A percentile compares a stretch with the other conserved stretches of the same genome.
Evolutionary conservation across 2,888 invertebrate genomes (phyloP).

Genomic region (Cryptocheilus praepositus): DNA sequence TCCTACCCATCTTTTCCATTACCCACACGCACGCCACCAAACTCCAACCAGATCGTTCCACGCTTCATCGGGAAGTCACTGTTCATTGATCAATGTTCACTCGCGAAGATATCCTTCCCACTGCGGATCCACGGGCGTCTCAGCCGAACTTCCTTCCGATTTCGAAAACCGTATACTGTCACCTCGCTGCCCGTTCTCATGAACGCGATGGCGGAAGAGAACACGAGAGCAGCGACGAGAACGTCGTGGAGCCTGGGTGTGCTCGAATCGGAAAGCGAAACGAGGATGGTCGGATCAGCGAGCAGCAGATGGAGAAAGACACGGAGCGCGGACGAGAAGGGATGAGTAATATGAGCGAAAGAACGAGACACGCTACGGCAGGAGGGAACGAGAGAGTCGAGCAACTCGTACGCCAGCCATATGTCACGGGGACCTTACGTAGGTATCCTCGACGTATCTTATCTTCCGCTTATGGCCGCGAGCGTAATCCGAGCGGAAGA

Average conservation of each 20-base stretch:
- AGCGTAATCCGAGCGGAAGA: constrained; percentile 65
- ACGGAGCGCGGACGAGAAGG: not conserved
- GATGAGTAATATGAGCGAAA: constrained; percentile 8
- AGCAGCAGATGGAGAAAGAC: constrained; percentile 16
- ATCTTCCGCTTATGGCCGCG: constrained; percentile 64
- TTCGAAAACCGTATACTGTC: constrained; percentile 16
- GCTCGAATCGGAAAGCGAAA: constrained; percentile 19
- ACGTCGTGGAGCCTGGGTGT: not conserved
- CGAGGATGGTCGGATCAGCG: constrained; percentile 14
- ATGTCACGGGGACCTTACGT: constrained; percentile 60
- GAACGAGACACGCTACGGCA: not conserved
- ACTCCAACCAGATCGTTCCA: no score
- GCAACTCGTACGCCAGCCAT: constrained; percentile 59
- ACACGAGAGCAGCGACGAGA: not conserved
- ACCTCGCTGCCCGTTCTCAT: constrained; percentile 6
- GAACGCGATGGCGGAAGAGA: constrained; percentile 16
- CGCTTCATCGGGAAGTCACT: no score
- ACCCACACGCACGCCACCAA: no score
- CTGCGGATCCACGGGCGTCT: constrained; percentile 28
- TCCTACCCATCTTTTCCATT: no score
- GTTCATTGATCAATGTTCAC: constrained; percentile 23
- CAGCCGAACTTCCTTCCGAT: constrained; percentile 62
- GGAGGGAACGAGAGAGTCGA: constrained; percentile 9
- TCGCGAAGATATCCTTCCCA: constrained; percentile 38
- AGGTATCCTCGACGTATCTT: constrained; percentile 60